A percentile compares a stretch with the other conserved stretches of the same genome.
These are phyloP conservation scores for Natator depressus DNA, from an alignment of 2,113 vertebrate species.

Conservation along the genomic window DNA sequence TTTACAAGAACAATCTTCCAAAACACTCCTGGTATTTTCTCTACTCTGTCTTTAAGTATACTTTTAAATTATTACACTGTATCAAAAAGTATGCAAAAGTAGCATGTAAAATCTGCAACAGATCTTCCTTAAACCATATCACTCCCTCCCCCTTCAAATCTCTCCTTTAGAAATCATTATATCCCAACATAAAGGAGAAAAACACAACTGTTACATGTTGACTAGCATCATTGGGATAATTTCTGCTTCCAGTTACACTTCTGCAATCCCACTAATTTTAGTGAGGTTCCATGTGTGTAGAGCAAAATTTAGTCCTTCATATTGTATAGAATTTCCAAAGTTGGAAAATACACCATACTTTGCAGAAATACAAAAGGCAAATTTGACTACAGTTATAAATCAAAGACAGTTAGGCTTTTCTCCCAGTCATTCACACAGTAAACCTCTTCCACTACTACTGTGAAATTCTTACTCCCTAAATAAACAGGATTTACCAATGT, in stretches of 20 bases:
- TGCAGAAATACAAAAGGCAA: background rate
- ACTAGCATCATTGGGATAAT: background rate
- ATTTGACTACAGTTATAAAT: background rate
- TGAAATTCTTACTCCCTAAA: accelerated
- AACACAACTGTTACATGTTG: background rate
- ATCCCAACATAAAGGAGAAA: background rate
- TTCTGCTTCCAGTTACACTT: background rate
- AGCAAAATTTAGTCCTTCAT: background rate
- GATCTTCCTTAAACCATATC: background rate
- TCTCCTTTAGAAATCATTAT: background rate
- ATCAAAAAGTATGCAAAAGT: background rate
- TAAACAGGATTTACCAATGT: background rate
- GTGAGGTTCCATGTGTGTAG: background rate
- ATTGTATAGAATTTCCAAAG: background rate
- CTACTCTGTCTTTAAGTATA: background rate
- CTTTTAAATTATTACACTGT: background rate
- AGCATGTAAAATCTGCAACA: background rate
- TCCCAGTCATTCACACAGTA: background rate
- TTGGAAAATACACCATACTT: background rate
- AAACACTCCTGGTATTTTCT: background rate
- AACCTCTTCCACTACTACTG: background rate
- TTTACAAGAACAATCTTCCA: background rate
- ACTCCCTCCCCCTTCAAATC: background rate
- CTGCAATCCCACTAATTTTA: background rate
- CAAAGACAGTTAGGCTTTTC: background rate